Percentiles rank a stretch among this genome's conserved stretches.
Conservation (phyloP, 2,797 vertebrate genomes). For the Synaphobranchus kaupii region DNA sequence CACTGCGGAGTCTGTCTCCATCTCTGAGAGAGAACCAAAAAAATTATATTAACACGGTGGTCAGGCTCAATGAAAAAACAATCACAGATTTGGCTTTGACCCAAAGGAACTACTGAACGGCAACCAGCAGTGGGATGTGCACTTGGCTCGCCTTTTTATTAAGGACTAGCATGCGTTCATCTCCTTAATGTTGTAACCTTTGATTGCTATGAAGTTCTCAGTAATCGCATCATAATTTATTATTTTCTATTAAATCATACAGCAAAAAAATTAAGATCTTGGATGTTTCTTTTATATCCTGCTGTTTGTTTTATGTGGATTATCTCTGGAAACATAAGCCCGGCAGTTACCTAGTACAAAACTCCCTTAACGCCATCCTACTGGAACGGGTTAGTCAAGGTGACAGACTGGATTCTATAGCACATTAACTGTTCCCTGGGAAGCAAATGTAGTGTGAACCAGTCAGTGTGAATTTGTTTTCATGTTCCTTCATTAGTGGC, state of each 20-base stretch:
- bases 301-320: background rate
- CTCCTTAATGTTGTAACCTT: background rate
- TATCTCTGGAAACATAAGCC: background rate
- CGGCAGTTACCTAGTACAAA: background rate
- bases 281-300: background rate
- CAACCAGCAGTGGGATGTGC: background rate
- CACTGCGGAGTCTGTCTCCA: conserved; percentile 71
- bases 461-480: conserved; percentile 27
- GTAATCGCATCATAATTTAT: background rate
- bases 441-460: conserved; percentile 28
- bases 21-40: conserved; percentile 55
- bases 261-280: background rate
- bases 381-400: background rate
- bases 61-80: background rate
- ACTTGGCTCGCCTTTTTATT: background rate
- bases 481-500: conserved; percentile 35
- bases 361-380: background rate
- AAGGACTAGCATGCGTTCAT: background rate
- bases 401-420: background rate
- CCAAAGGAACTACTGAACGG: conserved; percentile 3
- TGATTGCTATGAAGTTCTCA: background rate
- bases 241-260: background rate
- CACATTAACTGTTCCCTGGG: conserved; percentile 24
- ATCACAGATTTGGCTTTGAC: background rate
- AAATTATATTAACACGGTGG: conserved; percentile 37